Conservation (phyloP, 2,113 vertebrate genomes). For the Menidia beryllina region DNA sequence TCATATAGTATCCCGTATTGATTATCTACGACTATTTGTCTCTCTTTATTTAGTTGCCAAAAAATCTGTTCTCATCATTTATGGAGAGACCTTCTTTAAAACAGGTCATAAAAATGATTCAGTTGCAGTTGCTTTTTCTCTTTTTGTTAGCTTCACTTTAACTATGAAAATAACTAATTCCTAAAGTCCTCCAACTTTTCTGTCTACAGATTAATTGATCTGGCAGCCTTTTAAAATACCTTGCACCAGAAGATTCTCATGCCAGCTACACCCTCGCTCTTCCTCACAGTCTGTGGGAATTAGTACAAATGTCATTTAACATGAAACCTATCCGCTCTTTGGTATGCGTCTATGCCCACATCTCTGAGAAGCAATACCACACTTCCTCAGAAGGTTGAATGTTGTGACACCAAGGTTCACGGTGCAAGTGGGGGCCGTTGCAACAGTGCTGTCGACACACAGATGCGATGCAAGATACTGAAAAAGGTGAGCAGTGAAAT, state of each 20-base stretch:
- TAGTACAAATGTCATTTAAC: not conserved
- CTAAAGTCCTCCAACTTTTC: not conserved
- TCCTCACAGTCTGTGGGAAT: not conserved
- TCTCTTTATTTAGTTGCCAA: too few species aligned
- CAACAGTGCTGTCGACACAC: too few species aligned
- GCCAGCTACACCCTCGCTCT: not conserved
- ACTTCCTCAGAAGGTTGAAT: slow-evolving; percentile 35
- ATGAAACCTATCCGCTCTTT: not conserved
- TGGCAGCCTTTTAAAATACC: not conserved
- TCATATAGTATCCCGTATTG: not conserved
- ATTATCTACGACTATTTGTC: too few species aligned
- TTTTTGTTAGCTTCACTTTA: not conserved
- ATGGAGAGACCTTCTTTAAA: too few species aligned
- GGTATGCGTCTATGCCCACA: not conserved
- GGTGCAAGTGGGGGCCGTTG: too few species aligned
- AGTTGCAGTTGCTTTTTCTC: too few species aligned
- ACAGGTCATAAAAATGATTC: too few species aligned
- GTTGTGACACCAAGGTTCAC: not conserved
- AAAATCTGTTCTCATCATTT: too few species aligned
- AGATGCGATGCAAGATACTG: too few species aligned
- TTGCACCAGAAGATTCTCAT: not conserved
- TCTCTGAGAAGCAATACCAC: slow-evolving; percentile 14
- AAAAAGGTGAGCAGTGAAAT: too few species aligned
- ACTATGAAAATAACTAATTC: not conserved
- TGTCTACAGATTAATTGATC: too few species aligned